Evolutionary conservation across 2,113 vertebrate species (phyloP), one percentile per base, ranked within the genome.

Genomic region (Sylvilagus bachmani): DNA sequence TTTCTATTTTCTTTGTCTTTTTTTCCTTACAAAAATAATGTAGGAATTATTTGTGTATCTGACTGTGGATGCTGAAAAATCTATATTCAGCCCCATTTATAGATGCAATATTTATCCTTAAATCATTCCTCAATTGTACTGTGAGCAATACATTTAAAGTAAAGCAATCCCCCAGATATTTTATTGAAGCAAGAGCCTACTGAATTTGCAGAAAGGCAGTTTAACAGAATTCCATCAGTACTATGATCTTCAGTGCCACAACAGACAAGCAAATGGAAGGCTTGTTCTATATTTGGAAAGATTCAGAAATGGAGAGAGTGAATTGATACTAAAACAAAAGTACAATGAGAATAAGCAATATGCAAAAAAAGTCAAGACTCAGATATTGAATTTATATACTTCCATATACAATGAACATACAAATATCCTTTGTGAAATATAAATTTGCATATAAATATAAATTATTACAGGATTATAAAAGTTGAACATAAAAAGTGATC

Each of bases 1-100:
- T 82, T 82, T 86, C 77, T 83, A 31, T 73, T n/a, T 44, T 62
- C 24, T 92, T 21, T 10, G 21, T 33, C 55, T 91, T 89, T 82
- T 83, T 95, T 77, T 83, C 14, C 66, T 31, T 61, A 2, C 22
- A 61, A 78, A 61, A 90, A 62, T 77, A 75, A 64, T 22, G n/a
- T 70, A 75, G 22, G 16, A 67, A 44, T 75, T 84, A 24, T 31
- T 8, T 61, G 14, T 73, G 24, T 29, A 51, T 55, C 44, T 58
- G 29, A 55, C 33, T 91, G 16, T 64, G 27, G 44, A 86, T 19
- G 67, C 55, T 22, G 3, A 66, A 77, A 69, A 81, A 67, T 31
- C 14, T 36, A 69, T 17, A 44, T 14, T 81, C 24, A 36, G 53
- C 22, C 33, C 61, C 11, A 74, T 33, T 58, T 62, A 67, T 69